Conservation (phyloP, 2,797 vertebrate species). For the Crocidura indochinensis region DNA sequence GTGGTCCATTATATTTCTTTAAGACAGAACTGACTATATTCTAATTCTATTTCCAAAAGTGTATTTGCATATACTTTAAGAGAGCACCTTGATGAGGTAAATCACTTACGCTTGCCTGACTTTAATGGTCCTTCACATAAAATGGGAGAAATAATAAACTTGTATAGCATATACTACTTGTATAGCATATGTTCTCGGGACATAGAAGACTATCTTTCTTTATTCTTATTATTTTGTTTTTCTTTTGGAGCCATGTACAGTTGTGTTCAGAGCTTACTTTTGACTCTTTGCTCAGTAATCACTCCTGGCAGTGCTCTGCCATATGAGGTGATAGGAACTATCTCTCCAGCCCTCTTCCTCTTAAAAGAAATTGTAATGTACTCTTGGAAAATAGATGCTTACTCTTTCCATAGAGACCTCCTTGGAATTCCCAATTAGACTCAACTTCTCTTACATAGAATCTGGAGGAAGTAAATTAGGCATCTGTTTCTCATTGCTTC, state of each 20-base stretch:
- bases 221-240: no score
- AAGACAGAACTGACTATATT: neutral
- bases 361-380: neutral
- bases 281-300: no score
- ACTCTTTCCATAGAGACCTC: neutral
- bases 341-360: no score
- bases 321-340: no score
- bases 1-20: slow-evolving; percentile 12
- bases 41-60: neutral
- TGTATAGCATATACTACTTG: neutral
- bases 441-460: slow-evolving; percentile 17
- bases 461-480: slow-evolving; percentile 4
- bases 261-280: no score
- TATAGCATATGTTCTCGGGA: slow-evolving; percentile 30
- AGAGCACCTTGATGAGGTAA: neutral
- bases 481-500: neutral
- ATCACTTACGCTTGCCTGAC: slow-evolving; percentile 4
- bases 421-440: slow-evolving; percentile 6
- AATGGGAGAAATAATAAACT: neutral
- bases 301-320: no score
- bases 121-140: neutral
- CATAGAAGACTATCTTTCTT: neutral
- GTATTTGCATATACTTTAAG: neutral
- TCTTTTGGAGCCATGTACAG: no score
- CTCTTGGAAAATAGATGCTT: neutral